Conservation (phyloP, 2,797 vertebrate species). For the Potorous gilbertii region DNA sequence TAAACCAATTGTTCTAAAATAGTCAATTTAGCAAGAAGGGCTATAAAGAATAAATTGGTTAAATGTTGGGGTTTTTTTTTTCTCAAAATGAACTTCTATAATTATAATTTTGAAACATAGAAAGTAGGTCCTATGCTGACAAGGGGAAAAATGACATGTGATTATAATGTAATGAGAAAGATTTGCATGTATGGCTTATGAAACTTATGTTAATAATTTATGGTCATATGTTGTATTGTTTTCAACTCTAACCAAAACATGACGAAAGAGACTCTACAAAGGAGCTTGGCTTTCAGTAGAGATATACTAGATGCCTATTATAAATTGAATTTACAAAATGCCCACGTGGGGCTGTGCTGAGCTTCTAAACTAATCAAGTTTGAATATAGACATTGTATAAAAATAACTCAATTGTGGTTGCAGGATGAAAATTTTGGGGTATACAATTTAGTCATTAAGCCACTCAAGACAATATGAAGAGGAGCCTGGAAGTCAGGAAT, state of each 20-base stretch:
- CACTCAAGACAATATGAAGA: not conserved
- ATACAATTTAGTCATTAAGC: not conserved
- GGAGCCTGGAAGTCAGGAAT: not conserved
- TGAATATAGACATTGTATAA: not conserved
- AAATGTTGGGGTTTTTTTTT: not conserved
- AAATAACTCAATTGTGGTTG: not conserved
- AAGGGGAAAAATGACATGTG: not conserved
- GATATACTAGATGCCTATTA: not conserved
- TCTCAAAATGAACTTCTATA: not conserved
- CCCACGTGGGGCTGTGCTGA: not conserved
- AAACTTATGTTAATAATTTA: constrained; percentile 29
- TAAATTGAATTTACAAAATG: not conserved
- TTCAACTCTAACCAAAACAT: not conserved
- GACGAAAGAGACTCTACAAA: not conserved
- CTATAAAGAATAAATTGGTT: constrained; percentile 27
- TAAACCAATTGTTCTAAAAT: constrained; percentile 34
- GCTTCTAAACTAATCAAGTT: not conserved
- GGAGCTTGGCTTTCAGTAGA: not conserved
- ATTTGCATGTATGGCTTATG: not conserved
- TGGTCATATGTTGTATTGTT: not conserved
- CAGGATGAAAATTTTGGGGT: not conserved
- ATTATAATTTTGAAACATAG: not conserved
- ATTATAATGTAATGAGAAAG: not conserved
- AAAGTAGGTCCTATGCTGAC: not conserved
- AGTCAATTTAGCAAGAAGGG: not conserved